These are phyloP conservation scores for Struthio camelus DNA, from an alignment of 2,113 vertebrate species.

Conservation along the genomic window DNA sequence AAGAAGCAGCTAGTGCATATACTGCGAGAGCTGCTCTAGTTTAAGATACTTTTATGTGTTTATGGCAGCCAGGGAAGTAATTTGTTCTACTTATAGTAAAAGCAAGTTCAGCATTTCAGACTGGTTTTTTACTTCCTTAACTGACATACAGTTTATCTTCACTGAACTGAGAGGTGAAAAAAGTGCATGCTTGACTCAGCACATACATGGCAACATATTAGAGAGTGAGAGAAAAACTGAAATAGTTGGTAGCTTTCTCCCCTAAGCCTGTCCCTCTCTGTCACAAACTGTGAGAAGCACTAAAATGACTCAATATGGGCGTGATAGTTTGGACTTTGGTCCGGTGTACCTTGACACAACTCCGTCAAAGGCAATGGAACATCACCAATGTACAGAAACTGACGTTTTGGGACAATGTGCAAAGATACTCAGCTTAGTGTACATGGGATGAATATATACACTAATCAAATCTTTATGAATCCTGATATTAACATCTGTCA, in stretches of 20 bases:
- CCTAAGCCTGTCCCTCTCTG: neutral
- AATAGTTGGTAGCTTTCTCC: neutral
- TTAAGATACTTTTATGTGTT: constrained; percentile 55
- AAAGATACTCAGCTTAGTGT: neutral
- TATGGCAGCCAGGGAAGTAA: constrained; percentile 43
- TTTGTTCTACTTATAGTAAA: constrained; percentile 66
- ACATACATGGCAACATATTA: neutral
- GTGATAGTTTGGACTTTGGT: neutral
- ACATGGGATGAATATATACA: neutral
- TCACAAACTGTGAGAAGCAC: neutral
- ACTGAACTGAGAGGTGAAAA: constrained; percentile 45
- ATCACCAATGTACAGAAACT: neutral
- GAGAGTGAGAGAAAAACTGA: neutral
- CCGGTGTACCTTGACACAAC: neutral
- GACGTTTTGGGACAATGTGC: neutral
- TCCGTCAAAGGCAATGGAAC: neutral
- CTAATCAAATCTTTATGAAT: neutral
- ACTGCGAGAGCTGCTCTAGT: constrained; percentile 26
- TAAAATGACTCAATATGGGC: neutral
- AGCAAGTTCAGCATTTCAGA: constrained; percentile 69
- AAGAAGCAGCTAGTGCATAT: neutral
- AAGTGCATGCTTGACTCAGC: neutral
- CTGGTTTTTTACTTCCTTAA: neutral
- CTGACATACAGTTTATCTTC: constrained; percentile 48
- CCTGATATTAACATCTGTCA: neutral